A percentile compares a stretch with the other conserved stretches of the same genome.
These are phyloP conservation scores for Netelia fuscicornis DNA, from an alignment of 2,888 invertebrate genomes.

Conservation along the genomic window DNA sequence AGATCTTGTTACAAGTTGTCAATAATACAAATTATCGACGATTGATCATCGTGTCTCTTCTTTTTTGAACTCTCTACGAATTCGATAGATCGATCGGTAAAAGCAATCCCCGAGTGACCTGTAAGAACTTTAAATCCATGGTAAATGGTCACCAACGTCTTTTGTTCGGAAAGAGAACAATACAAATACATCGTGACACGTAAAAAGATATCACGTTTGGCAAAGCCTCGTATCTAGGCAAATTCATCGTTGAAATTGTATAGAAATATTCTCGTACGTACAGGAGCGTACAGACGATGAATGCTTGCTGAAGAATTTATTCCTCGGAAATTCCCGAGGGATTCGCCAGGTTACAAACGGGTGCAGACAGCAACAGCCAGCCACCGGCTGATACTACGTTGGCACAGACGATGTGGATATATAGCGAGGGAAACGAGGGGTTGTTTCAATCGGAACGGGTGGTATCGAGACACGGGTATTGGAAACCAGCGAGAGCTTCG, in stretches of 20 bases:
- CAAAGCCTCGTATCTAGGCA: not conserved
- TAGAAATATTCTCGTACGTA: not conserved
- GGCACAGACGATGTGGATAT: constrained; percentile 4
- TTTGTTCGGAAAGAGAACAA: too few relatives aligned
- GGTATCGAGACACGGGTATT: constrained; percentile 68
- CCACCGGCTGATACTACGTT: not conserved
- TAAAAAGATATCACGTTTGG: not conserved
- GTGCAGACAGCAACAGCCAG: constrained; percentile 36
- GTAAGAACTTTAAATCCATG: too few relatives aligned
- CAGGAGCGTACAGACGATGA: not conserved
- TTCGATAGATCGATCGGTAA: too few relatives aligned
- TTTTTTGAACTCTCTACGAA: too few relatives aligned
- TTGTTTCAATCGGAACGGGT: constrained; percentile 45
- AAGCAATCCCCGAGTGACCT: too few relatives aligned
- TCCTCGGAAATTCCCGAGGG: constrained; percentile 18
- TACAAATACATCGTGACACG: not conserved
- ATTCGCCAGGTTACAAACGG: constrained; percentile 21
- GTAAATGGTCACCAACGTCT: too few relatives aligned
- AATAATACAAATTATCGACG: too few relatives aligned
- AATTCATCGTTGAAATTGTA: not conserved
- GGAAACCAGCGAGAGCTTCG: constrained; percentile 62
- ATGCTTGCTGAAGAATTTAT: constrained; percentile 25
- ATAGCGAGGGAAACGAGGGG: constrained; percentile 11
- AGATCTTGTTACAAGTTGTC: too few relatives aligned
- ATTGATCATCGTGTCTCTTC: too few relatives aligned